These are phyloP conservation scores for Conomelus anceps DNA, from an alignment of 2,888 invertebrate species.

Conservation along the genomic window DNA sequence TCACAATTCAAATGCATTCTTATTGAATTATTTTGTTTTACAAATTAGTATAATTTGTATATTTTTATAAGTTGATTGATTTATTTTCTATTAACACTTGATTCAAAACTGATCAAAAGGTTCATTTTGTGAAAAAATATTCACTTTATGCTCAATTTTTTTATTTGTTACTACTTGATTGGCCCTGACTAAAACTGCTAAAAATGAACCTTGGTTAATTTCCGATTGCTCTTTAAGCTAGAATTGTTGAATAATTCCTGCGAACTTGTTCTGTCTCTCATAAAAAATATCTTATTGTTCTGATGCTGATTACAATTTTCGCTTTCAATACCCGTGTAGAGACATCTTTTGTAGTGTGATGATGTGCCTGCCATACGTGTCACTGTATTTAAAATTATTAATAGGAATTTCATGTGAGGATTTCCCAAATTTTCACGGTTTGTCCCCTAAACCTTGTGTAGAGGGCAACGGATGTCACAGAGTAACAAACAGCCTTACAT, in stretches of 20 bases:
- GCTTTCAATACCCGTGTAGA: background rate
- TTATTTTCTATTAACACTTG: too few relatives aligned
- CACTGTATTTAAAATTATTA: background rate
- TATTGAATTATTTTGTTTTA: too few relatives aligned
- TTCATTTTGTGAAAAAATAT: too few relatives aligned
- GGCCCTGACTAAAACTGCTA: too few relatives aligned
- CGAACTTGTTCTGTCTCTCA: background rate
- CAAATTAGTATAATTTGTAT: too few relatives aligned
- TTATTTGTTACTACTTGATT: too few relatives aligned
- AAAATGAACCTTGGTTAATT: background rate
- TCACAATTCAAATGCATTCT: too few relatives aligned
- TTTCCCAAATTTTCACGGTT: background rate
- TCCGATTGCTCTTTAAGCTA: background rate
- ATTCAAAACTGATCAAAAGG: too few relatives aligned
- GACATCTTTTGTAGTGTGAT: background rate
- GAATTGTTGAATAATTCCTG: background rate
- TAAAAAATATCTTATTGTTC: background rate
- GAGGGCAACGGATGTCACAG: background rate
- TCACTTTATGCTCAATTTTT: too few relatives aligned
- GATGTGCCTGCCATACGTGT: background rate
- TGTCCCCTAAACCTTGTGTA: background rate
- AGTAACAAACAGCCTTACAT: background rate
- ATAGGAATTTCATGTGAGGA: background rate
- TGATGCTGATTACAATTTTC: background rate
- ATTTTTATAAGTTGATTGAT: too few relatives aligned